phyloP scores from a whole-genome alignment of 1,140 invertebrate genomes.

The Liolophura sinensis region DNA sequence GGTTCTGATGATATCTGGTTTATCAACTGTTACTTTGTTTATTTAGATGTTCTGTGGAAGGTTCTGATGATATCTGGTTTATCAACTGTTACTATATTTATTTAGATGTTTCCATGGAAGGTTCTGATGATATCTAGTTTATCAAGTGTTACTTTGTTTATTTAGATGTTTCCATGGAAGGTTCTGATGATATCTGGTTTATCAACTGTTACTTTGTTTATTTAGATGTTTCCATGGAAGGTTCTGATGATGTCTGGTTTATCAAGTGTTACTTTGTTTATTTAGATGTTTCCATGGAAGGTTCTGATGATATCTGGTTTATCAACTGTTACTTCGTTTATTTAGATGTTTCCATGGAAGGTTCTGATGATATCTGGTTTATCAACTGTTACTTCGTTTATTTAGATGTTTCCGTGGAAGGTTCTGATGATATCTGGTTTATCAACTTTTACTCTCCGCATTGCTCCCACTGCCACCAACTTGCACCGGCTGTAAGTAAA shows the following conservation, averaged over 20 bases:
- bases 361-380: background rate
- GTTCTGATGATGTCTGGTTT: slow-evolving; percentile 74
- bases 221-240: slow-evolving; percentile 58
- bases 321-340: background rate
- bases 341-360: background rate
- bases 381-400: background rate
- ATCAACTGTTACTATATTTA: slow-evolving; percentile 86
- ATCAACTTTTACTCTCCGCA: slow-evolving; percentile 86
- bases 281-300: background rate
- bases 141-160: slow-evolving; percentile 84
- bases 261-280: slow-evolving; percentile 78
- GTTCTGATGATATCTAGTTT: slow-evolving; percentile 74
- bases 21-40: slow-evolving; percentile 85
- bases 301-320: background rate
- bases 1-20: slow-evolving; percentile 75
- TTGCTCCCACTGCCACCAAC: slow-evolving; percentile 80
- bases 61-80: slow-evolving; percentile 74
- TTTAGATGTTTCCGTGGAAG: slow-evolving; percentile 59
- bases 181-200: slow-evolving; percentile 74
- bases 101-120: slow-evolving; percentile 58
- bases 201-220: slow-evolving; percentile 84
- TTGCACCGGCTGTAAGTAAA: slow-evolving; percentile 66
- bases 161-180: slow-evolving; percentile 58
- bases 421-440: slow-evolving; percentile 74
- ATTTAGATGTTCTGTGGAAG: slow-evolving; percentile 58